These are phyloP conservation scores for Hypselothyrea guttata DNA, from an alignment of 2,888 invertebrate species.

Conservation along the genomic window DNA sequence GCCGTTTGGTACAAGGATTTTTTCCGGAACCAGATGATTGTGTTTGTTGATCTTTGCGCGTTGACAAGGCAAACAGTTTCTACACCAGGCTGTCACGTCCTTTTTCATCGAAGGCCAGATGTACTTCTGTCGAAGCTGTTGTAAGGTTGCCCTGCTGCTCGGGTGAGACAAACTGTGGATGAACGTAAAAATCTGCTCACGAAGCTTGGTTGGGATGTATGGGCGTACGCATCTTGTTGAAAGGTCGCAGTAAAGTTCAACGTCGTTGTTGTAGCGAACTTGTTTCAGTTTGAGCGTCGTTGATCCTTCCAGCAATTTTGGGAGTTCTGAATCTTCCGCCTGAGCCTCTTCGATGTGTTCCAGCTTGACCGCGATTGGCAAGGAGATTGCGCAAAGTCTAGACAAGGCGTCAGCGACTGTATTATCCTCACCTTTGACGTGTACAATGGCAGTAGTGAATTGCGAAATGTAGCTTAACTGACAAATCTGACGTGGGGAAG, in stretches of 20 bases:
- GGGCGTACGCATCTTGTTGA: not conserved
- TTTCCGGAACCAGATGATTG: not conserved
- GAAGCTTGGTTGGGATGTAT: not conserved
- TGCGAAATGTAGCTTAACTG: conserved; percentile 4
- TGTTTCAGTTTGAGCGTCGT: conserved; percentile 1
- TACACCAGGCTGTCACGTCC: not conserved
- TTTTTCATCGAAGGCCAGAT: not conserved
- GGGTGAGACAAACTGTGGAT: not conserved
- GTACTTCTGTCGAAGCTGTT: not conserved
- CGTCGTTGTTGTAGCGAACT: not conserved
- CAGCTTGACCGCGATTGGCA: not conserved
- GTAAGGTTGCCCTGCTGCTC: not conserved
- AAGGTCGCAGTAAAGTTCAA: not conserved
- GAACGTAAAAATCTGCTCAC: not conserved
- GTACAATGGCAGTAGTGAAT: conserved; percentile 3
- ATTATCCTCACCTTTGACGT: not conserved
- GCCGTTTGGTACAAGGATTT: conserved; percentile 3
- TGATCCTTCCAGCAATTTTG: not conserved
- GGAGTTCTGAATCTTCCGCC: conserved; percentile 1
- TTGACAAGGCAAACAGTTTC: conserved; percentile 12
- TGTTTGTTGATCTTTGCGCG: conserved; percentile 8
- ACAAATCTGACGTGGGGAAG: conserved; percentile 1
- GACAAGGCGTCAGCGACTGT: conserved; percentile 4
- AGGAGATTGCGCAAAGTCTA: not conserved
- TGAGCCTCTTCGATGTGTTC: not conserved